phyloP scores from a whole-genome alignment of 2,113 vertebrate genomes.

The Pitta sordida region DNA sequence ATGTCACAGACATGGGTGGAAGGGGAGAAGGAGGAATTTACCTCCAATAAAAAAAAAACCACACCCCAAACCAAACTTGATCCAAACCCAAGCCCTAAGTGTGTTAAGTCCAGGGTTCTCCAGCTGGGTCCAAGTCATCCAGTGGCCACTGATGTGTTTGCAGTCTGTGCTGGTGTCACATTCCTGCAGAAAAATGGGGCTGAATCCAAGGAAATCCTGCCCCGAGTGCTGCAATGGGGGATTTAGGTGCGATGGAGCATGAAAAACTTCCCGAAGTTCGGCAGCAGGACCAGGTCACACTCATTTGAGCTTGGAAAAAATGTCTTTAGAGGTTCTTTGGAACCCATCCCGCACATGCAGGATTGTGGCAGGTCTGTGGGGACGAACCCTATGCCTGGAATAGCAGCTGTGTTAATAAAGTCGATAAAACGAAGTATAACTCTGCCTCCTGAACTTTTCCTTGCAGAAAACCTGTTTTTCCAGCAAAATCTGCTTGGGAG shows the following conservation, averaged over 20 bases:
- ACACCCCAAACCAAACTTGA: no score
- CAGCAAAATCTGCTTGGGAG: neutral
- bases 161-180: neutral
- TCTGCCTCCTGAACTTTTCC: neutral
- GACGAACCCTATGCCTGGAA: neutral
- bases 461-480: neutral
- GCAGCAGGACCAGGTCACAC: neutral
- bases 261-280: neutral
- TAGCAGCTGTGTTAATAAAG: neutral
- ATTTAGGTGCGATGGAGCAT: neutral
- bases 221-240: rapidly evolving
- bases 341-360: neutral
- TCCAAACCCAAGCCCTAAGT: neutral
- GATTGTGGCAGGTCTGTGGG: neutral
- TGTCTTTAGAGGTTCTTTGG: neutral
- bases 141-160: neutral
- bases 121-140: neutral
- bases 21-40: neutral
- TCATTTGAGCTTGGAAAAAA: neutral
- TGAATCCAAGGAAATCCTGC: neutral
- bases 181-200: neutral
- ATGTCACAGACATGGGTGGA: neutral
- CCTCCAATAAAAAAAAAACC: neutral
- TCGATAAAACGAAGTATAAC: neutral
- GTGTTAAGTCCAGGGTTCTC: rapidly evolving